These are phyloP conservation scores for Steinernema hermaphroditum DNA, from an alignment of 2,888 invertebrate species.

Conservation along the genomic window DNA sequence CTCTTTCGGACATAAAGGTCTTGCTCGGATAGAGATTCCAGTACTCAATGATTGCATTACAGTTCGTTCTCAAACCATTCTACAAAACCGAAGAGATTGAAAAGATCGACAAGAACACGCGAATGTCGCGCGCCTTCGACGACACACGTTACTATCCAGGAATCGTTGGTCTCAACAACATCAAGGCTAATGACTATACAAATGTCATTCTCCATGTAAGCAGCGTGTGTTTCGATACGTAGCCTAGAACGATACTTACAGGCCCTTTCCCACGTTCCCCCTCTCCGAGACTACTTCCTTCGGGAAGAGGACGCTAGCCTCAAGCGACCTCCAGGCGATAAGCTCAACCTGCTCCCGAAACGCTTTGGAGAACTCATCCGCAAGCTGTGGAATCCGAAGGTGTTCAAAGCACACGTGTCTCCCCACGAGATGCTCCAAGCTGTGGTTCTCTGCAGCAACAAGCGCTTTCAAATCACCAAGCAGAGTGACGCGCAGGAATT, in stretches of 20 bases:
- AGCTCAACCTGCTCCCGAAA: conserved; percentile 85
- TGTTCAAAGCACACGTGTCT: conserved; percentile 98
- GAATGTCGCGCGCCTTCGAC: conserved; percentile 90
- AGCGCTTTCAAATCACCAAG: conserved; percentile 95
- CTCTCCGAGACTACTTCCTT: conserved; percentile 90
- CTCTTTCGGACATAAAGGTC: conserved; percentile 88
- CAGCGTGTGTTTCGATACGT: no score
- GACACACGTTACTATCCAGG: conserved; percentile 83
- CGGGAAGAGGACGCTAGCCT: conserved; percentile 81
- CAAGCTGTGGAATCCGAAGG: conserved; percentile 97
- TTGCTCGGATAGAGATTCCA: conserved; percentile 34
- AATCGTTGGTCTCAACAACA: conserved; percentile 96
- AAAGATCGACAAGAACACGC: conserved; percentile 79
- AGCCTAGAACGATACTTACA: conserved; percentile 70
- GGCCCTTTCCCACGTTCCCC: conserved; percentile 91
- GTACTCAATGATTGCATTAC: conserved; percentile 46
- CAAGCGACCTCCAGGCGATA: conserved; percentile 92
- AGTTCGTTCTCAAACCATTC: conserved; percentile 93
- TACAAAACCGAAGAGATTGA: conserved; percentile 82
- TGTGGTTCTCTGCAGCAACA: conserved; percentile 88
- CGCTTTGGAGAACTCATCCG: conserved; percentile 69
- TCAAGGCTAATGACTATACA: conserved; percentile 99
- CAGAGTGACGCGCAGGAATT: conserved; percentile 99
- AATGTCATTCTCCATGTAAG: conserved; percentile 92
- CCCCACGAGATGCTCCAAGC: conserved; percentile 98